phyloP scores from a whole-genome alignment of 2,888 invertebrate genomes.

The Limnephilus marmoratus region DNA sequence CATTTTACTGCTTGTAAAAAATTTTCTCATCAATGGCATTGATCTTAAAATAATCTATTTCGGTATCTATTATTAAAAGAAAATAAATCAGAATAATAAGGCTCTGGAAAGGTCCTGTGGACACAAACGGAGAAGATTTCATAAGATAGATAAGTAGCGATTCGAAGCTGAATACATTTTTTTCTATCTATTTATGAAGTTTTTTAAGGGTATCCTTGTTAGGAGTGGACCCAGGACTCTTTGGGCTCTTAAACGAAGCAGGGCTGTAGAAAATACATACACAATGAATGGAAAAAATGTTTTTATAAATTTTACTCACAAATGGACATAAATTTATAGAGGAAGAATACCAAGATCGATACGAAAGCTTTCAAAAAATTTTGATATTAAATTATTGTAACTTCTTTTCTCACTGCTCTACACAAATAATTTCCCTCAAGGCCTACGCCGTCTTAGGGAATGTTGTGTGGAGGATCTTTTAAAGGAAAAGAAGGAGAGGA shows the following conservation, averaged over 20 bases:
- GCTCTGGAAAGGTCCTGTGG: not conserved
- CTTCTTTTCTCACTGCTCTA: too few species aligned
- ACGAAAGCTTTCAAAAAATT: not conserved
- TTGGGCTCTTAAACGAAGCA: slow-evolving; percentile 48
- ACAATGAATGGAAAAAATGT: slow-evolving; percentile 57
- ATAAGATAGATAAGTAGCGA: slow-evolving; percentile 65
- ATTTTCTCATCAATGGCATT: not conserved
- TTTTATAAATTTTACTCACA: slow-evolving; percentile 55
- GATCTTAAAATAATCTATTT: slow-evolving; percentile 46
- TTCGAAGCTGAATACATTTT: slow-evolving; percentile 60
- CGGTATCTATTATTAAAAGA: slow-evolving; percentile 6
- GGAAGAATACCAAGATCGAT: slow-evolving; percentile 50
- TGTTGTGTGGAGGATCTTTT: too few species aligned
- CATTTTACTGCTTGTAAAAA: not conserved
- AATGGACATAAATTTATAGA: slow-evolving; percentile 51
- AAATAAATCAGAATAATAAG: slow-evolving; percentile 19
- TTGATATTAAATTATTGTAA: not conserved
- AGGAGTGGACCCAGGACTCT: slow-evolving; percentile 54
- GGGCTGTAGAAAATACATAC: slow-evolving; percentile 54
- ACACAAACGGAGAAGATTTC: slow-evolving; percentile 54
- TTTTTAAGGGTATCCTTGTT: slow-evolving; percentile 62
- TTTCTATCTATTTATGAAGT: slow-evolving; percentile 58
- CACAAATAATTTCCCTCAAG: too few species aligned
- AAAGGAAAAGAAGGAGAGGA: too few species aligned
- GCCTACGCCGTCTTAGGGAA: too few species aligned